These are phyloP conservation scores for Aphyosemion australe DNA, from an alignment of 2,113 vertebrate genomes.

Conservation along the genomic window DNA sequence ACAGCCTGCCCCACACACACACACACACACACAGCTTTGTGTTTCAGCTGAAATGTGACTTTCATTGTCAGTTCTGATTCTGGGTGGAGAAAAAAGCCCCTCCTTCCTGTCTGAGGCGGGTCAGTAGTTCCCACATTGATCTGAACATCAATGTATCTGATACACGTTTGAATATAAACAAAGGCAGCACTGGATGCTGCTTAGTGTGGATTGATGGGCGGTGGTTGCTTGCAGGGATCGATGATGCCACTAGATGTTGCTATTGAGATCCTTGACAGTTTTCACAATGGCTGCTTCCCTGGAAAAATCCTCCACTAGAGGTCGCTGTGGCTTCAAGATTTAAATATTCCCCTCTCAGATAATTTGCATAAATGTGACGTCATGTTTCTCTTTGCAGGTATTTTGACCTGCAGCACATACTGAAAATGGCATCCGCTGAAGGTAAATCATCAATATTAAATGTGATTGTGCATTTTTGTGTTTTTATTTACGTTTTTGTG, in stretches of 20 bases:
- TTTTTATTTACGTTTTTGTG: not conserved
- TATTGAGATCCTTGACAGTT: not conserved
- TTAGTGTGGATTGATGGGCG: slow-evolving; percentile 66
- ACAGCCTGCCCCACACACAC: not conserved
- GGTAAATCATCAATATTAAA: slow-evolving; percentile 43
- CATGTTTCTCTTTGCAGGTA: slow-evolving; percentile 20
- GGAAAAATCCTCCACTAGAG: slow-evolving; percentile 27
- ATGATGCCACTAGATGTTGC: slow-evolving; percentile 29
- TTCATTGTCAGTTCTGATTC: not conserved
- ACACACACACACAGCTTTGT: slow-evolving; percentile 38
- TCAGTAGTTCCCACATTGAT: not conserved
- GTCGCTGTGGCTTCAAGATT: not conserved
- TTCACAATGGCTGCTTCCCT: no score
- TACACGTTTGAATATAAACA: slow-evolving; percentile 26
- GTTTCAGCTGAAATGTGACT: slow-evolving; percentile 22
- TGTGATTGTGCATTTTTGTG: not conserved
- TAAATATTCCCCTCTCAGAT: no score
- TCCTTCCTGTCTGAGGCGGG: no score
- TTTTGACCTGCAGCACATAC: slow-evolving; percentile 28
- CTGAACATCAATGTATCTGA: not conserved
- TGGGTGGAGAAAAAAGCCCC: not conserved
- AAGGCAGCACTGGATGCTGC: slow-evolving; percentile 22
- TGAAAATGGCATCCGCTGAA: slow-evolving; percentile 69
- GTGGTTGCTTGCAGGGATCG: slow-evolving; percentile 59
- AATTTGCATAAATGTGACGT: no score